These are phyloP conservation scores for Hesperia comma DNA, from an alignment of 2,888 invertebrate species.

Conservation along the genomic window DNA sequence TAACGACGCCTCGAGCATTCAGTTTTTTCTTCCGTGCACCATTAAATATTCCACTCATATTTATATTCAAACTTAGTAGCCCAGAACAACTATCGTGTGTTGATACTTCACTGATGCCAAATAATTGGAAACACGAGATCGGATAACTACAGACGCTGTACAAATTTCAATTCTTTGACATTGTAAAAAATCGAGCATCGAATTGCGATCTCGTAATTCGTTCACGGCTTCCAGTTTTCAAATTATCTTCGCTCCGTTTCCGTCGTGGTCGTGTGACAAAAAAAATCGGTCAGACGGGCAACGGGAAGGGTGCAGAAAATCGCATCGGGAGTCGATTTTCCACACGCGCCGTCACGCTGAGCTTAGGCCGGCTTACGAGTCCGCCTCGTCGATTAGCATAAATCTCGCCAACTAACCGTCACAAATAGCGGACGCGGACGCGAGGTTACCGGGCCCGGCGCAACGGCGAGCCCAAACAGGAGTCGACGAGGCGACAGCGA, in stretches of 20 bases:
- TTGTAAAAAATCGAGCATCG: conserved; percentile 38
- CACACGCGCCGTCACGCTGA: conserved; percentile 77
- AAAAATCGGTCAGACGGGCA: conserved; percentile 54
- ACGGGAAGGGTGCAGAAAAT: conserved; percentile 68
- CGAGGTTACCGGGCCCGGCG: conserved; percentile 49
- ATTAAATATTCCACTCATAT: conserved; percentile 70
- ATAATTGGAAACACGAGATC: conserved; percentile 22
- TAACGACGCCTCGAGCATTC: conserved; percentile 75
- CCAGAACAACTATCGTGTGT: conserved; percentile 58
- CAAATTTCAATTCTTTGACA: conserved; percentile 1
- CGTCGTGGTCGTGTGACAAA: conserved; percentile 59
- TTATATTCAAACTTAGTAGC: conserved; percentile 65
- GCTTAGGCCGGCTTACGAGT: conserved; percentile 66
- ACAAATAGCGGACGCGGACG: conserved; percentile 66
- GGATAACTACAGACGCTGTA: background rate
- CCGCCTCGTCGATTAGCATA: conserved; percentile 82
- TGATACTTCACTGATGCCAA: conserved; percentile 50
- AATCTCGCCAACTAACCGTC: conserved; percentile 82
- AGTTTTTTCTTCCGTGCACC: conserved; percentile 75
- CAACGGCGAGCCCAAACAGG: conserved; percentile 55
- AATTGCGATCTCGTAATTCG: conserved; percentile 30
- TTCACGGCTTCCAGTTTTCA: conserved; percentile 32
- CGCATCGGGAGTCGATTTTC: conserved; percentile 78
- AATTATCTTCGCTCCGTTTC: conserved; percentile 37
- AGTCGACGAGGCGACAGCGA: conserved; percentile 57